Evolutionary conservation across 2,113 vertebrate species (phyloP).

Genomic region (Chloropsis hardwickii): DNA sequence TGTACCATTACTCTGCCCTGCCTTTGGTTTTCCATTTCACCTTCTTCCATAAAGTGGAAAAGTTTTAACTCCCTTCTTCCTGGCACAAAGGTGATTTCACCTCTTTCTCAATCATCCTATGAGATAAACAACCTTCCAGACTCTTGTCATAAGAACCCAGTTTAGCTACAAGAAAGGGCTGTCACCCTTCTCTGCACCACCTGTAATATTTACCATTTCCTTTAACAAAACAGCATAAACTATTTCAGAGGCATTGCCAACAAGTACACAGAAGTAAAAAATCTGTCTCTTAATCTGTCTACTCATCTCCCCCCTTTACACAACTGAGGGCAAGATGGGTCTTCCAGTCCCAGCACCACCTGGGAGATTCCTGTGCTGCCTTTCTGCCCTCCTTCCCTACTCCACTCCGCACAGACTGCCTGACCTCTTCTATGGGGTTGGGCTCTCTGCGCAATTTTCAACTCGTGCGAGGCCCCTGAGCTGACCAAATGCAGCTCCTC

Average conservation of each 20-base stretch:
- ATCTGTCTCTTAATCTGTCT: not conserved
- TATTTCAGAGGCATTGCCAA: not conserved
- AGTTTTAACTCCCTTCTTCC: not conserved
- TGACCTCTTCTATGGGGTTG: not conserved
- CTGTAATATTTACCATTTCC: not conserved
- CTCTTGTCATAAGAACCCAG: not conserved
- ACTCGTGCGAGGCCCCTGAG: fast-evolving
- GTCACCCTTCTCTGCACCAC: not conserved
- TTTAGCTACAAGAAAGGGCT: not conserved
- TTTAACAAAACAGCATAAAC: not conserved
- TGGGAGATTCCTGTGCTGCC: not conserved
- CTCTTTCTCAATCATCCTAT: not conserved
- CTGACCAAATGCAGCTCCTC: not conserved
- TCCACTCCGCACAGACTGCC: not conserved
- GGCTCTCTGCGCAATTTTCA: not conserved
- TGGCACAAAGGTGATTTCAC: not conserved
- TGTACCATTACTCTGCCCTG: not conserved
- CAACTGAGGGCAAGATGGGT: not conserved
- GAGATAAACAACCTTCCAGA: not conserved
- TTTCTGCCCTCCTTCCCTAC: not conserved
- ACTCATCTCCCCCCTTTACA: not conserved
- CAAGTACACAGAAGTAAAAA: not conserved
- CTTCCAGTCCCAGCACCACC: not conserved
- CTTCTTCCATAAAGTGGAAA: not conserved
- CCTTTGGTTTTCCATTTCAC: not conserved